Evolutionary conservation across 1,140 invertebrate genomes (phyloP).

Genomic region (Pseudobourletiella spinata): DNA sequence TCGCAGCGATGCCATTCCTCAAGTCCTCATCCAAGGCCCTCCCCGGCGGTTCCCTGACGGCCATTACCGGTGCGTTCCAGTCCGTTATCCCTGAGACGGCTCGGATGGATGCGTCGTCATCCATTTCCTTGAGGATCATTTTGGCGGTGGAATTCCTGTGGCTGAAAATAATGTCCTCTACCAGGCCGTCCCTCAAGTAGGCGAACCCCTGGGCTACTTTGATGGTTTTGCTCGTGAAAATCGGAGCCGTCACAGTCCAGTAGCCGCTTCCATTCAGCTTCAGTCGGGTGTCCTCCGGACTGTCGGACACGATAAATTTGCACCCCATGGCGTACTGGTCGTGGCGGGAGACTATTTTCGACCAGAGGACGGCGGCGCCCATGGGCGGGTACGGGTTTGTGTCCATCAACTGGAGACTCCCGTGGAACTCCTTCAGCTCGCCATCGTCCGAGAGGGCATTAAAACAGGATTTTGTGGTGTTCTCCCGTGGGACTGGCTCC

Average conservation of each 20-base stretch:
- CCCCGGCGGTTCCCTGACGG: not conserved
- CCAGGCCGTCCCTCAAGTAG: not conserved
- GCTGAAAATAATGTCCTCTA: not conserved
- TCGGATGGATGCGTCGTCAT: not conserved
- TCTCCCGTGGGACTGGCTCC: not conserved
- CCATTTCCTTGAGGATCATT: no score
- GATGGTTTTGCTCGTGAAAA: not conserved
- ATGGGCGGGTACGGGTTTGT: not conserved
- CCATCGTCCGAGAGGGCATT: no score
- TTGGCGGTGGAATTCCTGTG: no score
- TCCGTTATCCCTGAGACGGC: not conserved
- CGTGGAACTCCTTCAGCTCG: not conserved
- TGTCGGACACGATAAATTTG: not conserved
- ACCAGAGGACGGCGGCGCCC: not conserved
- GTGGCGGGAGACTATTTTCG: not conserved
- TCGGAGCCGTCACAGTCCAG: not conserved
- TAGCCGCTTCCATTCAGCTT: not conserved
- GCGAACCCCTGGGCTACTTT: not conserved
- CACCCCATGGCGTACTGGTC: not conserved
- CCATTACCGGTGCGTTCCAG: not conserved
- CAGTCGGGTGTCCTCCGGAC: not conserved
- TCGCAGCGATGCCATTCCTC: not conserved
- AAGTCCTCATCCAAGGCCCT: not conserved
- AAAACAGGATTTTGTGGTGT: not conserved
- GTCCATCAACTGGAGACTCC: not conserved